These are phyloP conservation scores for Tachina fera DNA, from an alignment of 2,888 invertebrate species.

Conservation along the genomic window DNA sequence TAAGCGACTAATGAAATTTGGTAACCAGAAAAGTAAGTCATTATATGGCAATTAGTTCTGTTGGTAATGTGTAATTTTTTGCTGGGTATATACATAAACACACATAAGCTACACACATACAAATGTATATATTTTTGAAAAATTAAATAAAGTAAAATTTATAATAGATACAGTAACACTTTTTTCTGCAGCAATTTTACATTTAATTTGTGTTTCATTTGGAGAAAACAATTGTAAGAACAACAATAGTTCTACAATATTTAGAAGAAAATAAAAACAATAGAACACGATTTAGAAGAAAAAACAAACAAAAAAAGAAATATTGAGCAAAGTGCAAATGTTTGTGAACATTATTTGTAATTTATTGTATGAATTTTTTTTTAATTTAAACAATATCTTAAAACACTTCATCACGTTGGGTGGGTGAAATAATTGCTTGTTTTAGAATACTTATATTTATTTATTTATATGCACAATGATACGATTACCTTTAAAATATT, in stretches of 20 bases:
- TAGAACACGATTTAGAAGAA: background rate
- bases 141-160: too few species aligned
- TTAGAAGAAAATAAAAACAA: background rate
- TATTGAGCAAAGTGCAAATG: background rate
- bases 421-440: background rate
- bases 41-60: too few species aligned
- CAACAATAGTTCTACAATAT: conserved; percentile 24
- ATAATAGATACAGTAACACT: conserved; percentile 56
- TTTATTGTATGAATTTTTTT: conserved; percentile 39
- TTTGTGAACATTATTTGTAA: conserved; percentile 47
- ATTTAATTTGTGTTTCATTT: conserved; percentile 68
- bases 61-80: too few species aligned
- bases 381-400: conserved; percentile 24
- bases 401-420: background rate
- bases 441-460: too few species aligned
- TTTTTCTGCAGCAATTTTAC: conserved; percentile 72
- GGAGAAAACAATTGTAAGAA: conserved; percentile 41
- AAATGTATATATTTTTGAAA: too few species aligned
- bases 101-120: too few species aligned
- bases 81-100: background rate
- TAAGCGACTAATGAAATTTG: too few species aligned
- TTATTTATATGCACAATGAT: too few species aligned
- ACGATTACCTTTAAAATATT: too few species aligned
- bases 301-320: background rate
- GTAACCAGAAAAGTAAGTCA: too few species aligned